Base-by-base conservation (phyloP, 2,797 vertebrate genomes). In the Florisuga fusca region DNA sequence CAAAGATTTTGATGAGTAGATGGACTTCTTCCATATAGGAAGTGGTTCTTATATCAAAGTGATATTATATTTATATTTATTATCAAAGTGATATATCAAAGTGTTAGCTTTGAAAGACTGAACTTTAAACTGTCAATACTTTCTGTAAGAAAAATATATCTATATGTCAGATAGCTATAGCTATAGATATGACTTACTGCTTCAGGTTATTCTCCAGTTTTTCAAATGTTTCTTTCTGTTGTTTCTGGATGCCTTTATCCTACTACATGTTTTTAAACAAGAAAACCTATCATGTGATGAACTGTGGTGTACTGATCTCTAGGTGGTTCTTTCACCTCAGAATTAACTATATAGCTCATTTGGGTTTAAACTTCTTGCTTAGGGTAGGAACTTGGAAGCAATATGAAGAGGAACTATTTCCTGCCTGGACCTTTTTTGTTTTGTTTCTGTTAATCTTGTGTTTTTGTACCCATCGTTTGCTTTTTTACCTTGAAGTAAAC, bases 401-500 rank as follows among this genome's bases (percentile, higher is more conserved):
- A 46, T 12, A 14, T 57, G 64, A 87, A 74, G 15, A 90, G 33
- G 21, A 11, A 5, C 22, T 22, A n/a, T 57, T 90, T 75, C 53
- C 72, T 94, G 16, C 8, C 2, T 14, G 17, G 58, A 5, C 7
- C 18, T 50, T 50, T 57, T 25, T 41, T 23, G n/a, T 13, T 71
- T 36, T 67, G 23, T 77, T 71, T 61, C 38, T 64, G 78, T 80
- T 43, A 29, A 74, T 71, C 45, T 69, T 48, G 55, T 62, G 26
- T 11, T 48, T 84, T 84, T 82, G 25, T 80, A 23, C 25, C 23
- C 43, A 34, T 54, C 12, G 6, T 21, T 75, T 91, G 78, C 0
- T 89, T 74, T 46, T 64, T 93, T 84, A 89, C 82, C 82, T 93
- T 95, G 64, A 88, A 69, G 45, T 61, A 59, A 77, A 26, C 7